Conservation (phyloP, 2,113 vertebrate species). For the Delphinus delphis region DNA sequence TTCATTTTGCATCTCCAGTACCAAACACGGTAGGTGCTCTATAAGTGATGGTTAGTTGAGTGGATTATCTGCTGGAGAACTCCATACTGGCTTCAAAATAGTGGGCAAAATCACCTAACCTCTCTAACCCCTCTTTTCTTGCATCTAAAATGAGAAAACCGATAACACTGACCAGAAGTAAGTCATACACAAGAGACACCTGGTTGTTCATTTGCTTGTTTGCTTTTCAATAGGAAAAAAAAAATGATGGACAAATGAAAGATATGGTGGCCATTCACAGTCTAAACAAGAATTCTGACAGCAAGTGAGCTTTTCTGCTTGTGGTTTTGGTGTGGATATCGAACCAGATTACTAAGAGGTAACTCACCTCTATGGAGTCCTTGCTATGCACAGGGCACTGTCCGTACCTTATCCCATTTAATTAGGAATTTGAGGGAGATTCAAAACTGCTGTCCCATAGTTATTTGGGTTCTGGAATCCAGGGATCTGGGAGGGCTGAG, state of each 20-base stretch:
- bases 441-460: constrained; percentile 42
- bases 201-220: neutral
- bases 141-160: neutral
- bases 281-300: neutral
- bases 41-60: neutral
- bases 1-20: neutral
- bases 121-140: neutral
- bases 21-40: neutral
- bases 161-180: neutral
- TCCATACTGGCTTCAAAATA: neutral
- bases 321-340: neutral
- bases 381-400: neutral
- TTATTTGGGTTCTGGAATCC: constrained; percentile 68
- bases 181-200: neutral
- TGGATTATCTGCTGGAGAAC: neutral
- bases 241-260: neutral
- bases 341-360: neutral
- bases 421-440: constrained; percentile 64
- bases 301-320: neutral
- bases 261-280: neutral
- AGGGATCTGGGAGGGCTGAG: constrained; percentile 68
- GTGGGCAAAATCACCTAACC: neutral
- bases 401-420: constrained; percentile 57
- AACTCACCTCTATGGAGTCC: neutral
- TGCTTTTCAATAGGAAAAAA: neutral